These are phyloP conservation scores for Troides helena DNA, from an alignment of 2,888 invertebrate species.

Conservation along the genomic window DNA sequence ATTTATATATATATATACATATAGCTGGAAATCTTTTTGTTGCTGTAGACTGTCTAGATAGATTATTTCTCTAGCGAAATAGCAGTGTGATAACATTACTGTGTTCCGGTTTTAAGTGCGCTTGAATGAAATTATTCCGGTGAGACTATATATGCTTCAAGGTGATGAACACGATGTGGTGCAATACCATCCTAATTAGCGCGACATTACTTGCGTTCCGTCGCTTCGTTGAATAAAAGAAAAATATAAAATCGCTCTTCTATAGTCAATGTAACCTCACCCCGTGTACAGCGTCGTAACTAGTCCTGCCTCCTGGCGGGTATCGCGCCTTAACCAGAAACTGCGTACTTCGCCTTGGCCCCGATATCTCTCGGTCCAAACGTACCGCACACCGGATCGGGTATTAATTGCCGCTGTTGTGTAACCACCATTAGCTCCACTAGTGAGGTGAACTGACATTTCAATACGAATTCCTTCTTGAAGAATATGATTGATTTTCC, in stretches of 20 bases:
- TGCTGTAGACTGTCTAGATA: no score
- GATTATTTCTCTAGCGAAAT: no score
- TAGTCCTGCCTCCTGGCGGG: slow-evolving; percentile 22
- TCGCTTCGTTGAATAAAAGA: no score
- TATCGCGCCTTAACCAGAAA: slow-evolving; percentile 23
- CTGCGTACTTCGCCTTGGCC: slow-evolving; percentile 27
- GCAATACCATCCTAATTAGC: no score
- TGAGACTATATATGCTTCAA: no score
- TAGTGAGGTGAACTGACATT: slow-evolving; percentile 19
- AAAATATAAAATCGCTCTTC: slow-evolving; percentile 3
- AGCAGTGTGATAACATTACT: no score
- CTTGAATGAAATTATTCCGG: no score
- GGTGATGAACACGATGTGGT: no score
- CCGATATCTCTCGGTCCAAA: slow-evolving; percentile 20
- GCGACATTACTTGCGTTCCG: no score
- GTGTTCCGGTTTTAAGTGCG: no score
- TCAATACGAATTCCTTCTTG: slow-evolving; percentile 17
- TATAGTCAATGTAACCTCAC: neutral
- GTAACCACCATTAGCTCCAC: slow-evolving; percentile 7
- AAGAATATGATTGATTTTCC: slow-evolving; percentile 15
- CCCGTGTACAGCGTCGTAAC: slow-evolving; percentile 2
- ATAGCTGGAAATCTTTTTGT: no score
- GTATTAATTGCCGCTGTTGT: slow-evolving; percentile 13
- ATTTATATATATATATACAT: no score
- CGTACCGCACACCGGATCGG: slow-evolving; percentile 13